These are phyloP conservation scores for Pristionchus maxplancki DNA, from an alignment of 2,888 invertebrate genomes.

Conservation along the genomic window DNA sequence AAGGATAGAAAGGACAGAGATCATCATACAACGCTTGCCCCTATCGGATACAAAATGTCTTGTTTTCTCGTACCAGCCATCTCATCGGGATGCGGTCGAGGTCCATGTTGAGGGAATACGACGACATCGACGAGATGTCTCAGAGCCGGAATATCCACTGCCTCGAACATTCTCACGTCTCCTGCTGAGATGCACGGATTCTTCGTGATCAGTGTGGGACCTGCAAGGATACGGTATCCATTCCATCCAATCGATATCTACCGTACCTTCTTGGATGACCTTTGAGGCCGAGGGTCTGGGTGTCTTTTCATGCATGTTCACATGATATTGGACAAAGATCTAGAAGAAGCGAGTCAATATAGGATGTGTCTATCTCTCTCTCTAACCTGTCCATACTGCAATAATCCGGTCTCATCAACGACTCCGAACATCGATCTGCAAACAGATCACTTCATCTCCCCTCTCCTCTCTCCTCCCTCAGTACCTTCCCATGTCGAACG, in stretches of 20 bases:
- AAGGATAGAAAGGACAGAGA: too few relatives aligned
- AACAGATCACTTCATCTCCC: neutral
- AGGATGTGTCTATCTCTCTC: neutral
- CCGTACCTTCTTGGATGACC: slow-evolving; percentile 59
- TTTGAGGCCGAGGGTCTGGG: slow-evolving; percentile 54
- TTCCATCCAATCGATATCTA: neutral
- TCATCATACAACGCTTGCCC: neutral
- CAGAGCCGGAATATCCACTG: slow-evolving; percentile 74
- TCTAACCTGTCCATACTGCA: slow-evolving; percentile 67
- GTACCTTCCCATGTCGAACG: slow-evolving; percentile 46
- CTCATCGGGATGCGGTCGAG: slow-evolving; percentile 79
- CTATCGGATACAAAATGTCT: too few relatives aligned
- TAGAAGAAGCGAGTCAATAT: slow-evolving; percentile 8
- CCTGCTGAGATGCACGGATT: slow-evolving; percentile 79
- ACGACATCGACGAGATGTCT: slow-evolving; percentile 78
- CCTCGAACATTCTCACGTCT: slow-evolving; percentile 78
- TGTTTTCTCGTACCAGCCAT: slow-evolving; percentile 76
- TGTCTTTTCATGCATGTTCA: slow-evolving; percentile 54
- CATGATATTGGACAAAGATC: slow-evolving; percentile 72
- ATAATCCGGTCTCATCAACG: slow-evolving; percentile 71
- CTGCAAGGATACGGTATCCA: slow-evolving; percentile 53
- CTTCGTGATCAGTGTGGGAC: slow-evolving; percentile 78
- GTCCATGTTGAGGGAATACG: slow-evolving; percentile 79
- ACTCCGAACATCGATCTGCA: slow-evolving; percentile 74
- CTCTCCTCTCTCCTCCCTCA: neutral